Evolutionary conservation across 2,113 vertebrate species (phyloP), one percentile per base, ranked within the genome.

Genomic region (Callocephalon fimbriatum): DNA sequence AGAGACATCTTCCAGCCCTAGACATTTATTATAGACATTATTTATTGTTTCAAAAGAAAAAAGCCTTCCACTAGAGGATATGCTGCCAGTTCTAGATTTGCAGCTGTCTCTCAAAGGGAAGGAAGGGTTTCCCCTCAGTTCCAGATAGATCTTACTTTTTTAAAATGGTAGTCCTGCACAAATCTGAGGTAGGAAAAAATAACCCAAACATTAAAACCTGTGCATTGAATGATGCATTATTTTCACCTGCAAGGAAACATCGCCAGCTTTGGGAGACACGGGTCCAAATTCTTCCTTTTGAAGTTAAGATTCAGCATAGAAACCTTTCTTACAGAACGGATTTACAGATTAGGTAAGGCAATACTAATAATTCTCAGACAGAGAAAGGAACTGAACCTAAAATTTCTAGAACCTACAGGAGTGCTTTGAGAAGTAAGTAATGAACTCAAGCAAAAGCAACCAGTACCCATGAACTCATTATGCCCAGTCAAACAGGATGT

Each of bases 1-100:
- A 32, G 47, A 86, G n/a, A 23, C 16, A 25, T 85, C 51, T 54
- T 95, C 71, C 56, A 89, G 25, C 7, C 20, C 20, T 48, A 40
- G 18, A 6, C 6, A 38, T 51, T 71, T 81, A 61, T 78, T 74
- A 38, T 7, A 44, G 35, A 22, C 10, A 35, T 53, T 70, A 50
- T 62, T 66, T 91, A 67, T 45, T 61, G 26, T 66, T 94, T 89
- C 35, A 48, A 79, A 95, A 79, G 17, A 38, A 65, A 75, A 84
- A 35, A 2, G 0, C 70, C 40, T 93, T 88, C 27, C 15, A 61
- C 37, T 44, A 29, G 8, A 87, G 22, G 12, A 78, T 11, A 54
- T 0, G 0, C 9, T 89, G 44, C 31, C 47, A 80, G 40, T 71
- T 85, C 35, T 35, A 42, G 56, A 88, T 25, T 56, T 67, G 62